A percentile compares a stretch with the other conserved stretches of the same genome.
These are phyloP conservation scores for Panzeria rudis DNA, from an alignment of 2,888 invertebrate genomes.

Conservation along the genomic window DNA sequence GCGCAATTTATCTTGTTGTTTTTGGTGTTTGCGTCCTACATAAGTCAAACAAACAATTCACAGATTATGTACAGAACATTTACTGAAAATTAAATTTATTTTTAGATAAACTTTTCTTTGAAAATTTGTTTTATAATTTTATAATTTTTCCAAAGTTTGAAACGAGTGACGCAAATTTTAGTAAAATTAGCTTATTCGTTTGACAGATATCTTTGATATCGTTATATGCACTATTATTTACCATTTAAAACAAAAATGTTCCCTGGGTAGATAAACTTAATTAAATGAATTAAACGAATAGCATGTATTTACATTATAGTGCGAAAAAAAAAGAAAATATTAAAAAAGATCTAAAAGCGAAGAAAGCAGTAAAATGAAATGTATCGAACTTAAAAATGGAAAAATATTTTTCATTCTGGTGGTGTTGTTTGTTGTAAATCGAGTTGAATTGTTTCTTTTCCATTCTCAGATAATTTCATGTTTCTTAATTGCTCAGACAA, in stretches of 20 bases:
- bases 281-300: conserved; percentile 14
- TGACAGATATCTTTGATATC: too few species aligned
- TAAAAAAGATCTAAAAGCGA: conserved; percentile 43
- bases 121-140: too few species aligned
- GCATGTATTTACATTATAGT: conserved; percentile 5
- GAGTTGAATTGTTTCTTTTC: conserved; percentile 24
- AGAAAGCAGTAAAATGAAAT: conserved; percentile 6
- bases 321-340: neutral
- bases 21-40: too few species aligned
- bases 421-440: conserved; percentile 8
- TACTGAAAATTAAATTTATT: too few species aligned
- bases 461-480: conserved; percentile 28
- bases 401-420: neutral
- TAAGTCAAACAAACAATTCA: too few species aligned
- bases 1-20: too few species aligned
- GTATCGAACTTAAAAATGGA: neutral
- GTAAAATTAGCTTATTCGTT: too few species aligned
- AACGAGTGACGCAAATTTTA: too few species aligned
- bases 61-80: too few species aligned
- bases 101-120: too few species aligned
- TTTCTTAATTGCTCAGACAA: conserved; percentile 55
- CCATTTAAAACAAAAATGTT: conserved; percentile 13
- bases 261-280: conserved; percentile 17
- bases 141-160: too few species aligned
- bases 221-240: too few species aligned